Evolutionary conservation across 2,113 vertebrate species (phyloP).

Genomic region (Platysternon megacephalum): DNA sequence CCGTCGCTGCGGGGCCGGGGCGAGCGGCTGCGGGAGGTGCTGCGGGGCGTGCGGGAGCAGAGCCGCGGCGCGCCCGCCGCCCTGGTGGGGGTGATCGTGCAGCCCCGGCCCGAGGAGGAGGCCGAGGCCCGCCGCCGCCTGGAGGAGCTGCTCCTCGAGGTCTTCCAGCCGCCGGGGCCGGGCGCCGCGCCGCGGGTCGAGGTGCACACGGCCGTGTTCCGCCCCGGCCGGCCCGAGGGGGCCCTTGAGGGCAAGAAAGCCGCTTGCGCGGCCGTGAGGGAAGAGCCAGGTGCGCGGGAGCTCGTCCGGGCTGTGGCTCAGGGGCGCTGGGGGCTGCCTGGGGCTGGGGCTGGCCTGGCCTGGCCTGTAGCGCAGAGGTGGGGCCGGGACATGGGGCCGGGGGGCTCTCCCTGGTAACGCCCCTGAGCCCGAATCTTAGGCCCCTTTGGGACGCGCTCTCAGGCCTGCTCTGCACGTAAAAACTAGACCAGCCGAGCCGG

Average conservation of each 20-base stretch:
- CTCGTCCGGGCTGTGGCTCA: not conserved
- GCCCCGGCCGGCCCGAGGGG: slow-evolving; percentile 28
- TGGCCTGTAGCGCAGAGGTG: too few relatives aligned
- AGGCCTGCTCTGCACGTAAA: too few relatives aligned
- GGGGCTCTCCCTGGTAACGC: too few relatives aligned
- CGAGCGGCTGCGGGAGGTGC: slow-evolving; percentile 67
- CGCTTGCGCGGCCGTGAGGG: not conserved
- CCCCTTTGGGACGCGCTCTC: too few relatives aligned
- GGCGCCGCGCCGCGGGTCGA: not conserved
- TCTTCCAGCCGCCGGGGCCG: not conserved
- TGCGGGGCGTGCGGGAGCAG: slow-evolving; percentile 28
- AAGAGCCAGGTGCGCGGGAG: too few relatives aligned
- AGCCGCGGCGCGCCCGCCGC: slow-evolving; percentile 4
- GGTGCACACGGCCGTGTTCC: slow-evolving; percentile 63
- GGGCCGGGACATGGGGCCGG: too few relatives aligned
- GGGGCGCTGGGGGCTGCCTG: too few relatives aligned
- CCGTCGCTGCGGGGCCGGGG: not conserved
- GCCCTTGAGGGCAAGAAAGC: slow-evolving; percentile 29
- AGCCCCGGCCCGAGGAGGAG: slow-evolving; percentile 36
- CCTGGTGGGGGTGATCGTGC: slow-evolving; percentile 22
- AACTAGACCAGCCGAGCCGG: too few relatives aligned
- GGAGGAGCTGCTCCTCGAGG: slow-evolving; percentile 27
- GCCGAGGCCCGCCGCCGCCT: not conserved
- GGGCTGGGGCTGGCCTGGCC: too few relatives aligned
- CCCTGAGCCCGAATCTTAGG: too few relatives aligned